Percentiles rank a stretch among this genome's conserved stretches.
Conservation (phyloP, 2,797 vertebrate genomes). For the Mus caroli region DNA sequence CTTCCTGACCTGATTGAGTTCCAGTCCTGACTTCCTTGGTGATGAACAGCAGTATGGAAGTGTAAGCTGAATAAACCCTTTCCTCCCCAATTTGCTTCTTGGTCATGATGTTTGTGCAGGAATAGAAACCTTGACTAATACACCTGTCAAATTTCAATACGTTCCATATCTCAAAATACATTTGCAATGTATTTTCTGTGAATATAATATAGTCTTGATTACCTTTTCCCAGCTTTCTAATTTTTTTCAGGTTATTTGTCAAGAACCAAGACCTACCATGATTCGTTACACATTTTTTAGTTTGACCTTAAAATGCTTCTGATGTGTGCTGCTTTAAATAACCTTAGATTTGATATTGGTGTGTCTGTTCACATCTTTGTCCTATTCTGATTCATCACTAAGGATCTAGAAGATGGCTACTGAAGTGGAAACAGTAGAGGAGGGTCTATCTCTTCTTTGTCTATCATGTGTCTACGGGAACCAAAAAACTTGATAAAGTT, state of each 20-base stretch:
- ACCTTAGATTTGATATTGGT: neutral
- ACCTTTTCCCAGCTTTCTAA: constrained; percentile 25
- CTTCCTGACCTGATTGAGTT: no score
- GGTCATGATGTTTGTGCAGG: no score
- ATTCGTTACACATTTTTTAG: constrained; percentile 20
- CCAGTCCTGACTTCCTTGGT: no score
- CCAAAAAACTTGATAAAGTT: neutral
- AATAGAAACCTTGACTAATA: no score
- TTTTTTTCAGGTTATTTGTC: constrained; percentile 21
- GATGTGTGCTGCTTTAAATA: constrained; percentile 12
- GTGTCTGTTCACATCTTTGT: constrained; percentile 26
- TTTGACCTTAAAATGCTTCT: constrained; percentile 29
- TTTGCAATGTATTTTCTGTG: constrained; percentile 34
- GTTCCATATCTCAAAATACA: constrained; percentile 10
- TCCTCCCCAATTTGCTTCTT: no score
- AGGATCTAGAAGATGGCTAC: neutral
- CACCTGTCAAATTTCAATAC: constrained; percentile 46
- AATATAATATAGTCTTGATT: neutral
- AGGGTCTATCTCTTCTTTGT: neutral
- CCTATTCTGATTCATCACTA: neutral
- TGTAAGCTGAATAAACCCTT: no score
- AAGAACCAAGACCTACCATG: constrained; percentile 11
- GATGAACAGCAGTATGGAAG: no score
- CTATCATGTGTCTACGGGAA: neutral
- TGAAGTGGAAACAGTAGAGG: neutral